phyloP scores from a whole-genome alignment of 2,113 vertebrate species.

The Saccopteryx leptura region DNA sequence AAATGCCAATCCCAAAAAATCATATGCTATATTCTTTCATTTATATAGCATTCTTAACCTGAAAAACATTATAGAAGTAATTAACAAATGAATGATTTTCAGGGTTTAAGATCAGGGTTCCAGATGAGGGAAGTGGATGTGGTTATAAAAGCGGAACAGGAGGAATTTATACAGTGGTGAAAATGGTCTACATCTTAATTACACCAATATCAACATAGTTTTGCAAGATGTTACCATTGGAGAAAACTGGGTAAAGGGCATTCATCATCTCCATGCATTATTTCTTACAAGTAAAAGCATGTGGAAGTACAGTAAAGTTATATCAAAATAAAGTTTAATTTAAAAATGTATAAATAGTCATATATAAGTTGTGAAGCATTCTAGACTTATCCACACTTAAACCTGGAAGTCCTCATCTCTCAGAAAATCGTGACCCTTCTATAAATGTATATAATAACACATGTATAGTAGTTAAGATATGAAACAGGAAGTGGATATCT shows the following conservation, averaged over 20 bases:
- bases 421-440: not conserved
- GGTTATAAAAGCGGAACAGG: not conserved
- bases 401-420: not conserved
- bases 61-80: not conserved
- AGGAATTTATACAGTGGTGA: not conserved
- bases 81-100: not conserved
- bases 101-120: not conserved
- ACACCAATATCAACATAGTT: not conserved
- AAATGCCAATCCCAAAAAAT: not conserved
- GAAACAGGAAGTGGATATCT: not conserved
- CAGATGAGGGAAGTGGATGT: not conserved
- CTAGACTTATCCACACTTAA: not conserved
- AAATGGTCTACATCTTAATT: not conserved
- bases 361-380: not conserved
- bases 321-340: not conserved
- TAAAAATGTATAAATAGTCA: not conserved
- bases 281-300: not conserved
- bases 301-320: not conserved
- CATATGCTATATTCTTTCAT: not conserved
- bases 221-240: constrained; percentile 12
- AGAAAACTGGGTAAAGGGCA: not conserved
- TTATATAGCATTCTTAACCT: not conserved
- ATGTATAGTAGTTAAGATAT: not conserved
- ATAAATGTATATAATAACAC: not conserved
- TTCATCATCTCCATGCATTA: not conserved